phyloP scores from a whole-genome alignment of 2,113 vertebrate species.

The Scortum barcoo region DNA sequence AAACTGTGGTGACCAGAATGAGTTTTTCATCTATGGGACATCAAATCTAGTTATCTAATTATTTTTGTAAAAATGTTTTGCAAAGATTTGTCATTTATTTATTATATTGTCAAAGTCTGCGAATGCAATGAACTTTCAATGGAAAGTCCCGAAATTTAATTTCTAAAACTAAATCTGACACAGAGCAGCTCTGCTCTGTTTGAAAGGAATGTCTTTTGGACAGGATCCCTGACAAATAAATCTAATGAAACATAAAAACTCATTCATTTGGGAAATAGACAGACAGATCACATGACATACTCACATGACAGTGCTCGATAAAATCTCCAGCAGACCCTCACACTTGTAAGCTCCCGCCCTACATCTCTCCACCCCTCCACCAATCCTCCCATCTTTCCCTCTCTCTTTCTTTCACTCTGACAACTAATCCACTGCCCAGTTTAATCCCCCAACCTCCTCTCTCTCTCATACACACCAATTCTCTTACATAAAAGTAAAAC shows the following conservation, averaged over 20 bases:
- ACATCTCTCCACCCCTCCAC: slow-evolving; percentile 21
- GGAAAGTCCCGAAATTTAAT: background rate
- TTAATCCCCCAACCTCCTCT: slow-evolving; percentile 75
- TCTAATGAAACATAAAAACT: background rate
- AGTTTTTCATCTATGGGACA: background rate
- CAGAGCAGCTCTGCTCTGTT: background rate
- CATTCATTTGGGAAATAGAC: background rate
- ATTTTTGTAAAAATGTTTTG: background rate
- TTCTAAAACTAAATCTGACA: background rate
- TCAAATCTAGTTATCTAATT: background rate
- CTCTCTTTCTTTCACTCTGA: slow-evolving; percentile 35
- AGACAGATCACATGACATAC: background rate
- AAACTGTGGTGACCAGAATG: too few relatives aligned
- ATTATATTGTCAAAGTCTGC: background rate
- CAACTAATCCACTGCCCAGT: slow-evolving; percentile 73
- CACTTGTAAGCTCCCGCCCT: slow-evolving; percentile 35
- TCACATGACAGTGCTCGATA: slow-evolving; percentile 31
- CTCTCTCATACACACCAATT: slow-evolving; percentile 4
- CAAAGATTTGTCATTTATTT: background rate
- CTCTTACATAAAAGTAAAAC: slow-evolving; percentile 25
- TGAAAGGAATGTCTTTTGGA: background rate
- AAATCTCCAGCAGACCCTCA: slow-evolving; percentile 21
- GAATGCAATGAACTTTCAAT: too few relatives aligned
- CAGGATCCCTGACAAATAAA: background rate
- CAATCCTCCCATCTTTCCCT: slow-evolving; percentile 32